Conservation (phyloP, 1,140 invertebrate genomes). For the Portunus trituberculatus region DNA sequence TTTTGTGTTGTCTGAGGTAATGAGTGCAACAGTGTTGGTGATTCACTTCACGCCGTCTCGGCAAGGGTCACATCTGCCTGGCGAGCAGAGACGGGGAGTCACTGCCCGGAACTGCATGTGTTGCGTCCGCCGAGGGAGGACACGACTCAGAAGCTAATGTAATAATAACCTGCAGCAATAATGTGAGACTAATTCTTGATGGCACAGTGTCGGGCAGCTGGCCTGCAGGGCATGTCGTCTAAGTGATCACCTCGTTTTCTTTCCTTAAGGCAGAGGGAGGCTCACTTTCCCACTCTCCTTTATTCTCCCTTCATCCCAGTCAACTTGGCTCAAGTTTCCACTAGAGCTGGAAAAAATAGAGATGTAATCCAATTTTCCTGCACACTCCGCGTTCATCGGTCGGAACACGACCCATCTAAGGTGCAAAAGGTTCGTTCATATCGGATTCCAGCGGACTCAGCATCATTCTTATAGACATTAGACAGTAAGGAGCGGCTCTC, state of each 20-base stretch:
- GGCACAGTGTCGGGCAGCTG: not conserved
- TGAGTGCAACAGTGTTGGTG: no score
- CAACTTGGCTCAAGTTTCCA: slow-evolving; percentile 37
- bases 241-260: not conserved
- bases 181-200: not conserved
- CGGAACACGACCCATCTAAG: slow-evolving; percentile 14
- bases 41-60: no score
- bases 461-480: slow-evolving; percentile 52
- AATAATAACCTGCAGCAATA: not conserved
- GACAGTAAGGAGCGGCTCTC: slow-evolving; percentile 23
- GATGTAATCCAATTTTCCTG: slow-evolving; percentile 51
- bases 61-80: no score
- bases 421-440: slow-evolving; percentile 35
- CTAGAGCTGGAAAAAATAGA: slow-evolving; percentile 44
- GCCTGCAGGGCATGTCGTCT: not conserved
- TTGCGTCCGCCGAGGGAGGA: not conserved
- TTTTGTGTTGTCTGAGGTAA: no score
- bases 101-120: not conserved
- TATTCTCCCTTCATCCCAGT: slow-evolving; percentile 37
- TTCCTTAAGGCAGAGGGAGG: not conserved
- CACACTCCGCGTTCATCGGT: slow-evolving; percentile 27
- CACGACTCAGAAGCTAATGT: not conserved
- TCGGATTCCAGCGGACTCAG: slow-evolving; percentile 17
- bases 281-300: slow-evolving; percentile 10
- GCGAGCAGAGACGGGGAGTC: no score